Percentiles rank a stretch among this genome's conserved stretches.
Evolutionary conservation across 2,797 vertebrate genomes (phyloP).

Genomic region (Coendou prehensilis): DNA sequence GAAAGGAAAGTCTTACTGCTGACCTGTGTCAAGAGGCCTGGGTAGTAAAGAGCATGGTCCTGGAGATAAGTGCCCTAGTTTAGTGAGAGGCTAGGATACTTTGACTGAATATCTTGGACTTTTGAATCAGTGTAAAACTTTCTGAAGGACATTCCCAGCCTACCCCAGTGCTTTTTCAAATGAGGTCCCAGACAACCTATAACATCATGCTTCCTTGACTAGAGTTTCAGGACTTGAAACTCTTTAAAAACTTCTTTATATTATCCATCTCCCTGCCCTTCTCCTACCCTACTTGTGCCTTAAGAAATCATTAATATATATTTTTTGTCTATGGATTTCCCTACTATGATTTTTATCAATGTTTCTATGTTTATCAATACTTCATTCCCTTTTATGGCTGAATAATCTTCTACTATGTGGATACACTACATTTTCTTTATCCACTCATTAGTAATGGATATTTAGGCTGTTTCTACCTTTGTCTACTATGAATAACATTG

Average conservation of each 20-base stretch:
- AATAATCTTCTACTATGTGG: background rate
- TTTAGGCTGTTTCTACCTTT: background rate
- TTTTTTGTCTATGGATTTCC: background rate
- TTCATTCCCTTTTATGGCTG: background rate
- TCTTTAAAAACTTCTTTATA: background rate
- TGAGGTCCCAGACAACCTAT: background rate
- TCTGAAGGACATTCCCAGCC: background rate
- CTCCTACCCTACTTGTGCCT: rapidly evolving
- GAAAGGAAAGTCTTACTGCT: background rate
- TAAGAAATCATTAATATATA: background rate
- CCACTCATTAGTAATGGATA: background rate
- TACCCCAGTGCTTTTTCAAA: background rate
- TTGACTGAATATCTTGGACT: background rate
- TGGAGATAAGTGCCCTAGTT: background rate
- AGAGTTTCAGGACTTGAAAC: background rate
- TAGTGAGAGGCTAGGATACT: background rate
- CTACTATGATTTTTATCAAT: background rate
- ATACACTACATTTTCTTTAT: background rate
- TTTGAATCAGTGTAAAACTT: background rate
- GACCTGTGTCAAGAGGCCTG: background rate
- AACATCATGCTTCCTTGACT: background rate
- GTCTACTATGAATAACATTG: background rate
- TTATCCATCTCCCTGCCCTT: rapidly evolving
- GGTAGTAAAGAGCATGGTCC: background rate
- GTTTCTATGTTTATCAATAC: background rate